A percentile compares a stretch with the other conserved stretches of the same genome.
Conservation (phyloP, 2,113 vertebrate genomes). For the Eolophus roseicapilla region DNA sequence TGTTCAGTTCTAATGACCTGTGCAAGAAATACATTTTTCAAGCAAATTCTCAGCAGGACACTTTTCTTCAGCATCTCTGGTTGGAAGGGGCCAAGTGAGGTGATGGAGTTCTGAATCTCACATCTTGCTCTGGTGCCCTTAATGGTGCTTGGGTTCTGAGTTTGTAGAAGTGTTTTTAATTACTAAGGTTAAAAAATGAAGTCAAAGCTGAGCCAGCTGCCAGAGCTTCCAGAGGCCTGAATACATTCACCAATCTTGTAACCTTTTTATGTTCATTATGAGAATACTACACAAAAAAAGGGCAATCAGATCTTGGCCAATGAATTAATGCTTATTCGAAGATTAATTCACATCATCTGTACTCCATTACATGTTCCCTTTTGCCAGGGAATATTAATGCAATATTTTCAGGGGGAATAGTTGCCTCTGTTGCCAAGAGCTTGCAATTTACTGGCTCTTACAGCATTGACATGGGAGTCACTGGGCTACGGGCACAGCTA, state of each 20-base stretch:
- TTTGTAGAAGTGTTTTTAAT: slow-evolving; percentile 54
- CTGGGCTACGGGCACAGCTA: slow-evolving; percentile 34
- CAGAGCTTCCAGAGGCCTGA: slow-evolving; percentile 60
- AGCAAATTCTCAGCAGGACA: slow-evolving; percentile 8
- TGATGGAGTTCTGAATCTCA: slow-evolving; percentile 4
- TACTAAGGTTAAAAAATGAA: background rate
- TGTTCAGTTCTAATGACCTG: background rate
- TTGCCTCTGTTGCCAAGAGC: slow-evolving; percentile 29
- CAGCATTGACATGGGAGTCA: slow-evolving; percentile 47
- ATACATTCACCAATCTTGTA: slow-evolving; percentile 66
- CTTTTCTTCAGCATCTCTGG: slow-evolving; percentile 20
- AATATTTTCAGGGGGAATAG: slow-evolving; percentile 65
- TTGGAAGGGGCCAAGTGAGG: background rate
- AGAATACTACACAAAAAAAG: slow-evolving; percentile 31
- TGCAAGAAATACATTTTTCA: slow-evolving; percentile 11
- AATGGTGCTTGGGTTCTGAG: background rate
- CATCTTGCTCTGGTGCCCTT: background rate
- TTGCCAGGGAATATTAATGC: slow-evolving; percentile 64
- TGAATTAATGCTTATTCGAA: slow-evolving; percentile 65
- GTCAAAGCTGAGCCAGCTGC: slow-evolving; percentile 15
- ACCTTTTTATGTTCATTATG: slow-evolving; percentile 64
- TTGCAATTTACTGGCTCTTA: slow-evolving; percentile 54
- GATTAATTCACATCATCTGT: slow-evolving; percentile 70
- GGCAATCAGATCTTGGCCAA: slow-evolving; percentile 56
- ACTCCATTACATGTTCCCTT: slow-evolving; percentile 57